Base-by-base conservation (phyloP, 2,113 vertebrate genomes). In the Rhinolophus sinicus region DNA sequence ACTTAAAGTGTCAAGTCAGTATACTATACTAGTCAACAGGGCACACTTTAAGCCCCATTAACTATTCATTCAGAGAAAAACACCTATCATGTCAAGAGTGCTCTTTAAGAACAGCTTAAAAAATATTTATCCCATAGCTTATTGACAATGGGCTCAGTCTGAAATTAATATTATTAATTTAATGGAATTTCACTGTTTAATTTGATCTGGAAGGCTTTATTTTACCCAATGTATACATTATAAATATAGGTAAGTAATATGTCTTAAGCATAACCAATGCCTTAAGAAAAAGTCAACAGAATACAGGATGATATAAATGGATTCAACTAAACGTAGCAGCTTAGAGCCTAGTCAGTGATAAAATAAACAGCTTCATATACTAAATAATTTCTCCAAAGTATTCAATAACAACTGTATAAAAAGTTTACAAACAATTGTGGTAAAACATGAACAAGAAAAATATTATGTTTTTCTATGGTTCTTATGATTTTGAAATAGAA, bases 1-100 rank as follows among this genome's bases (percentile, higher is more conserved):
- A 22, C 22, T n/a, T 60, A 83, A 21, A 1, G 26, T 76, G 52
- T 28, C 67, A 65, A 56, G 0, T 69, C 21, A 95, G 5, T n/a
- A 70, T 64, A 69, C 3, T 33, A 6, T 58, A 15, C 6, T 78
- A 62, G 85, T 16, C 35, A 38, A n/a, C 2, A 47, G 24, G 65
- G 5, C 22, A 80, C 1, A 24, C 33, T 65, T 62, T 56, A 90
- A 75, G 15, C n/a, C 26, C 52, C n/a, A 44, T 76, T 60, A 73
- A 40, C 60, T 95, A 62, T 81, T 93, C 54, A 69, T 81, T 90
- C 90, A 75, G n/a, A 86, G 30, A 81, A 95, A 92, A 93, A 81
- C 8, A 85, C 22, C 47, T 50, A 44, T 44, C 28, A 38, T 5
- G 30, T 73, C 54, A 65, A 72, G 28, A 22, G 73, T 75, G 54